A percentile compares a stretch with the other conserved stretches of the same genome.
phyloP scores from a whole-genome alignment of 1,140 invertebrate genomes.

The Drosophila funebris region DNA sequence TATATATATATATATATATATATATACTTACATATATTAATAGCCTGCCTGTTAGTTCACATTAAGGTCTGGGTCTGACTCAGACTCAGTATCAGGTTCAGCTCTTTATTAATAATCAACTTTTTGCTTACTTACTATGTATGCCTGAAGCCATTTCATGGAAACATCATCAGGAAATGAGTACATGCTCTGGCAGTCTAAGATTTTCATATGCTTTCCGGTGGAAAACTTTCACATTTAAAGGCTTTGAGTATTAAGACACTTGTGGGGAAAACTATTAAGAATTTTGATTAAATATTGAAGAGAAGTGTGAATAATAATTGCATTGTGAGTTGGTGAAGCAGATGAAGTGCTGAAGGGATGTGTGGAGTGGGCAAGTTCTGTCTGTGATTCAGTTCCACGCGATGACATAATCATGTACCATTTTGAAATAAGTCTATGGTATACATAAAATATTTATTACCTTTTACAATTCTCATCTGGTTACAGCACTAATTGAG shows the following conservation, averaged over 20 bases:
- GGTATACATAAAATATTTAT: constrained; percentile 25
- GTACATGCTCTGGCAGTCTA: constrained; percentile 13
- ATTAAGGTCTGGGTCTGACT: constrained; percentile 24
- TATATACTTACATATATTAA: constrained; percentile 37
- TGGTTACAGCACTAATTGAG: constrained; percentile 10
- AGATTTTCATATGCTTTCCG: constrained; percentile 1
- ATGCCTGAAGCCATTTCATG: constrained; percentile 63
- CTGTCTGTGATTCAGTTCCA: not conserved
- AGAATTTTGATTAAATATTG: constrained; percentile 32
- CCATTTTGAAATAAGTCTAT: not conserved
- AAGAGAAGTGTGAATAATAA: constrained; percentile 7
- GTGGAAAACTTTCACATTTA: constrained; percentile 21
- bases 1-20: constrained; percentile 13
- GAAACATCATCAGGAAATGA: constrained; percentile 62
- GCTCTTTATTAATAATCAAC: constrained; percentile 51
- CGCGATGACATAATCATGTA: not conserved
- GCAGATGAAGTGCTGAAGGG: not conserved
- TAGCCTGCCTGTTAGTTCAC: constrained; percentile 3
- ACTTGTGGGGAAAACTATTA: not conserved
- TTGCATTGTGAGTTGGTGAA: constrained; percentile 1
- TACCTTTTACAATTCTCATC: constrained; percentile 17
- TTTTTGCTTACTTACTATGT: constrained; percentile 44
- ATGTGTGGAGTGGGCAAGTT: not conserved
- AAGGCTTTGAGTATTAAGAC: not conserved
- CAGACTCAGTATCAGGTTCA: not conserved